These are phyloP conservation scores for Manis crassicaudata DNA, from an alignment of 2,797 vertebrate species.

Conservation along the genomic window DNA sequence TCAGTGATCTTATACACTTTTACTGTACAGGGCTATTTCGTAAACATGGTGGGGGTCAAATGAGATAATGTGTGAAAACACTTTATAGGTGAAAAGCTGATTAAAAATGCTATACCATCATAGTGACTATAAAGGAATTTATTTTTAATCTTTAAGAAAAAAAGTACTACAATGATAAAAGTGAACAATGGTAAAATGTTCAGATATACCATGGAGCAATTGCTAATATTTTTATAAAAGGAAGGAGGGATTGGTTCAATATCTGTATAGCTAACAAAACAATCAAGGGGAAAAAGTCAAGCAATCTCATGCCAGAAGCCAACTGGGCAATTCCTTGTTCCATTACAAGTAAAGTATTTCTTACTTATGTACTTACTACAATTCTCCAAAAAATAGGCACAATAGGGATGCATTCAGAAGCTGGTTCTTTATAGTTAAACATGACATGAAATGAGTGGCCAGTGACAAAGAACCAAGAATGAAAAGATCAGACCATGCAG, in stretches of 20 bases:
- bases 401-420: neutral
- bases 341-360: neutral
- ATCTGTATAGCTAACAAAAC: neutral
- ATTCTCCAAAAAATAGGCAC: neutral
- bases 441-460: neutral
- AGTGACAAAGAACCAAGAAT: neutral
- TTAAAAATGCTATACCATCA: neutral
- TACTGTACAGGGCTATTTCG: neutral
- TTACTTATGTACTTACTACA: neutral
- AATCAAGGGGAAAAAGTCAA: conserved; percentile 1
- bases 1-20: neutral
- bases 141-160: conserved; percentile 16
- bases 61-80: conserved; percentile 9
- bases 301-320: neutral
- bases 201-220: neutral
- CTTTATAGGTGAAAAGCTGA: neutral
- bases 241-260: neutral
- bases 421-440: neutral
- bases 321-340: neutral
- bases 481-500: neutral
- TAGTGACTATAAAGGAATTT: neutral
- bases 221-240: conserved; percentile 22
- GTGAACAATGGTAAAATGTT: conserved; percentile 27
- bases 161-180: conserved; percentile 10
- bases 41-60: conserved; percentile 1